Conservation (phyloP, 2,888 invertebrate species). For the Camponotus fellah region DNA sequence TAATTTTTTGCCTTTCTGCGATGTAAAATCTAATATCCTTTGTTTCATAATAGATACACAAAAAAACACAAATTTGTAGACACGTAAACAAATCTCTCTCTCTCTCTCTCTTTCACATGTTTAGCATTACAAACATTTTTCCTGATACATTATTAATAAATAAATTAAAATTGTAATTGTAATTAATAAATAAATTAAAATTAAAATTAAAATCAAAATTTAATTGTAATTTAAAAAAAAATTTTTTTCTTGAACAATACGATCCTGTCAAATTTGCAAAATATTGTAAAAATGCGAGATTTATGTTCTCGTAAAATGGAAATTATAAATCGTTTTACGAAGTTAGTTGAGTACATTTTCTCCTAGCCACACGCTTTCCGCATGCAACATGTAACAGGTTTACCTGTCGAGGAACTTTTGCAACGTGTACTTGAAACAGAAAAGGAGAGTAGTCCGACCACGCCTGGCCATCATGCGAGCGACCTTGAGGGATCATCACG, state of each 20-base stretch:
- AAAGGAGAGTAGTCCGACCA: constrained; percentile 58
- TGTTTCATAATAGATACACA: too few relatives aligned
- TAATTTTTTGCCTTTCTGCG: too few relatives aligned
- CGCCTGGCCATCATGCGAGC: constrained; percentile 44
- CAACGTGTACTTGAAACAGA: constrained; percentile 48
- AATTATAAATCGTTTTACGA: background rate
- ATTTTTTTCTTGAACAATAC: background rate
- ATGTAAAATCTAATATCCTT: too few relatives aligned
- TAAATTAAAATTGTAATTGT: background rate
- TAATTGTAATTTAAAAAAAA: background rate
- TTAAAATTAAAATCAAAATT: too few relatives aligned
- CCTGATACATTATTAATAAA: background rate
- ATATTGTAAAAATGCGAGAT: background rate
- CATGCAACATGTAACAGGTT: background rate
- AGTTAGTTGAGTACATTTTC: background rate
- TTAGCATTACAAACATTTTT: background rate
- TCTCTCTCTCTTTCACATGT: background rate
- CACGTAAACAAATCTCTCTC: background rate
- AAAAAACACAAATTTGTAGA: background rate
- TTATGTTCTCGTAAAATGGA: background rate
- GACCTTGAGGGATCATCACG: constrained; percentile 62
- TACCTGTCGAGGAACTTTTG: constrained; percentile 48
- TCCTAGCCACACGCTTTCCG: background rate
- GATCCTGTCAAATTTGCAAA: background rate
- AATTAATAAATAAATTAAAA: too few relatives aligned